Base-by-base conservation (phyloP, 1,140 invertebrate genomes). In the Aphelenchoides fujianensis region DNA sequence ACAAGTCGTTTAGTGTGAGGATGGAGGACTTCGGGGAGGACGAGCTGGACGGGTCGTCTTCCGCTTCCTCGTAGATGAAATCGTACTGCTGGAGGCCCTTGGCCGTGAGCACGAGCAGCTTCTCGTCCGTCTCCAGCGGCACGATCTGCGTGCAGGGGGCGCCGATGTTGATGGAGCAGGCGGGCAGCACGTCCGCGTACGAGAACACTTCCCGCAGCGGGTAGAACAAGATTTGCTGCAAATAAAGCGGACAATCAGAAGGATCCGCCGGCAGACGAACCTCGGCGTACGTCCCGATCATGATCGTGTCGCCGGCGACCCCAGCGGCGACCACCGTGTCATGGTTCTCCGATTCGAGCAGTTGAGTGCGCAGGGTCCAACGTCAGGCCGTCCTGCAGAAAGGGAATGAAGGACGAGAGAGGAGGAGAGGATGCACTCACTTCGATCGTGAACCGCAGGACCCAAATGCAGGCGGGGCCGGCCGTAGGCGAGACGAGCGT, bases 281-380 rank as follows among this genome's bases (percentile, higher is more conserved):
- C 48, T 76, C 71, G 2, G 32, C 80, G 52, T 82, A 78, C 12
- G 79, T 78, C 32, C 79, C 76, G 54, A 78, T 78, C 31, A 82
- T 64, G 32, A 82, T 76, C 30, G 37, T 67, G n/a, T 79, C 63
- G 16, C 31, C 9, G 36, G 70, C 66, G 16, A 55, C 53, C 3
- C 61, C 55, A 7, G 69, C 76, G 28, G 53, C 53, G 30, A 79
- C 37, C 12, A 78, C 63, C 19, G 76, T 32, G 52, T 78, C 76
- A 34, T 76, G 71, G 19, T 71, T 23, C 32, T 79, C 75, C 1
- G 71, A 80, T 23, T 82, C 77, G 23, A 62, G 23, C 3, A 78
- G 63, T 23, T 59, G 31, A 3, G 70, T 68, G 34, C 62, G 19
- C 7, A 77, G n/a, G n/a, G n/a, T n/a, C n/a, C n/a, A n/a, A n/a